Evolutionary conservation across 2,113 vertebrate genomes (phyloP).

Genomic region (Verasper variegatus): DNA sequence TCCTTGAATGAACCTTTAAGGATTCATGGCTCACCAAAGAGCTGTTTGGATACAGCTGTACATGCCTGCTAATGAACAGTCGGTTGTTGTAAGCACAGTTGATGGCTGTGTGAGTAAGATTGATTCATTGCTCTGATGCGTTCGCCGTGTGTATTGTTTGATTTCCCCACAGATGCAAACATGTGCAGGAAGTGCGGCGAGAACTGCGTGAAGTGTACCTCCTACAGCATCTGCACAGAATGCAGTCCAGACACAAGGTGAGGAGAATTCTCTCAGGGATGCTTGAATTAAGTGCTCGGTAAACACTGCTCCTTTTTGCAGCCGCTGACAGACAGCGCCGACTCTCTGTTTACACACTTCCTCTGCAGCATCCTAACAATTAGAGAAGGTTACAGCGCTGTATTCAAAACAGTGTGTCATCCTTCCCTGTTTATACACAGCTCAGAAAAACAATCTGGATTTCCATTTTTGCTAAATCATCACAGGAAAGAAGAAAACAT

Average conservation of each 20-base stretch:
- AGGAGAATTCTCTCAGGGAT: slow-evolving; percentile 58
- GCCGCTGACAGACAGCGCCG: slow-evolving; percentile 39
- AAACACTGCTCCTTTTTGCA: slow-evolving; percentile 46
- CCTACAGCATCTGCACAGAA: slow-evolving; percentile 91
- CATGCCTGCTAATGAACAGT: slow-evolving; percentile 47
- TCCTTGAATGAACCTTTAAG: no score
- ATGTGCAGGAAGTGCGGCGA: slow-evolving; percentile 92
- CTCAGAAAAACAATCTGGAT: slow-evolving; percentile 12
- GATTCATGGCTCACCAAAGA: no score
- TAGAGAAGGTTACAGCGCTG: slow-evolving; percentile 7
- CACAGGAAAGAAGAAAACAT: slow-evolving; percentile 31
- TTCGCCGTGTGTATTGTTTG: slow-evolving; percentile 49
- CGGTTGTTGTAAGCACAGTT: slow-evolving; percentile 37
- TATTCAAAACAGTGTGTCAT: neutral
- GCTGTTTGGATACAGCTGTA: slow-evolving; percentile 27
- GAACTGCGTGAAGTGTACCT: slow-evolving; percentile 90
- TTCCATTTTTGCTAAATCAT: slow-evolving; percentile 30
- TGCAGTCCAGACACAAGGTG: slow-evolving; percentile 93
- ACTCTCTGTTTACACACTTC: slow-evolving; percentile 16
- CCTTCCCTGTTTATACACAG: neutral
- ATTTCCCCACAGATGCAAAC: slow-evolving; percentile 85
- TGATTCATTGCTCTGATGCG: slow-evolving; percentile 59
- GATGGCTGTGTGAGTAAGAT: slow-evolving; percentile 49
- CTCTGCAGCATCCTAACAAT: slow-evolving; percentile 35
- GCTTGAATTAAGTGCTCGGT: slow-evolving; percentile 53